A percentile compares a stretch with the other conserved stretches of the same genome.
Evolutionary conservation across 2,113 vertebrate species (phyloP).

Genomic region (Romanogobio albipinnatus): DNA sequence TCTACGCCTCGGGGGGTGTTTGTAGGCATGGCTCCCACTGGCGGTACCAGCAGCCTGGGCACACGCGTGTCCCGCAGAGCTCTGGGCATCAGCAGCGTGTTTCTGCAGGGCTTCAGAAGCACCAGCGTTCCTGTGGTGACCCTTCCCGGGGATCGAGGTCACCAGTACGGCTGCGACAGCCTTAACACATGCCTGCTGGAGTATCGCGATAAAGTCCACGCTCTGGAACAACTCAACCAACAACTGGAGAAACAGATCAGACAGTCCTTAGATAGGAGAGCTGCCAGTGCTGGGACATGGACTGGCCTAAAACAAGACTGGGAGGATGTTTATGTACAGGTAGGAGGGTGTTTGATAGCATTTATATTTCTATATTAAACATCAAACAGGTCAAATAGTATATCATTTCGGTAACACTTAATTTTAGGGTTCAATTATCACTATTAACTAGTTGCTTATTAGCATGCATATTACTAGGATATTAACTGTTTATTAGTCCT

Average conservation of each 20-base stretch:
- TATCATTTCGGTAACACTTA: no score
- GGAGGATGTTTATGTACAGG: slow-evolving; percentile 88
- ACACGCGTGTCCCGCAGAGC: slow-evolving; percentile 87
- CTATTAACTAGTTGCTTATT: no score
- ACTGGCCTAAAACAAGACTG: slow-evolving; percentile 78
- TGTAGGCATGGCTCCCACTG: slow-evolving; percentile 75
- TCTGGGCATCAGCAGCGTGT: slow-evolving; percentile 92
- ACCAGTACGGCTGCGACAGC: slow-evolving; percentile 66
- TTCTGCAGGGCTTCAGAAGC: slow-evolving; percentile 88
- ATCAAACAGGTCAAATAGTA: no score
- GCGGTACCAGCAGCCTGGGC: slow-evolving; percentile 76
- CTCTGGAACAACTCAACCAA: slow-evolving; percentile 87
- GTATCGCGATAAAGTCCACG: slow-evolving; percentile 88
- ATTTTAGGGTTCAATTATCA: no score
- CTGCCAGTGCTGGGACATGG: slow-evolving; percentile 79
- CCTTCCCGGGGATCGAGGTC: slow-evolving; percentile 71
- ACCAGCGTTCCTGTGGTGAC: slow-evolving; percentile 73
- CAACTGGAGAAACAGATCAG: slow-evolving; percentile 91
- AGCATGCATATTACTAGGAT: no score
- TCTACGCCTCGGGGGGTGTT: slow-evolving; percentile 77
- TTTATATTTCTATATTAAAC: no score
- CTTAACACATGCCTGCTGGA: slow-evolving; percentile 87
- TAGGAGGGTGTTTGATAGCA: slow-evolving; percentile 61
- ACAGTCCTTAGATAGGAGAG: slow-evolving; percentile 84
- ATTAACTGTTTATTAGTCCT: no score